Evolutionary conservation across 2,888 invertebrate species (phyloP), one percentile per base, ranked within the genome.

Genomic region (Melinopterus prodromus): DNA sequence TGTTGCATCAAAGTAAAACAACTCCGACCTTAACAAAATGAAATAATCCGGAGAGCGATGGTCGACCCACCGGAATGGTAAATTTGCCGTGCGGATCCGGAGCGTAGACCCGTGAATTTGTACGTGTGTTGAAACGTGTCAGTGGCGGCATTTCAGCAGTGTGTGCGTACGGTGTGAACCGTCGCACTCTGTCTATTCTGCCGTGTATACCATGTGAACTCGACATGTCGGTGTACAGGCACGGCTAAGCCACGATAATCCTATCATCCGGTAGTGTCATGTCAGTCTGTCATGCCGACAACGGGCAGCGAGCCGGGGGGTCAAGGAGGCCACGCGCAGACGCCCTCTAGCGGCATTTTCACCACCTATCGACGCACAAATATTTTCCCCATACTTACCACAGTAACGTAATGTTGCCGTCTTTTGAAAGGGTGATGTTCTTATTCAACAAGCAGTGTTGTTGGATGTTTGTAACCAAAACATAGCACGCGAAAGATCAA

Each of bases 251-350:
- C 87, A 83, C 84, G 85, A 87, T 89, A 89, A 89, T 89, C 89
- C 88, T 84, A 86, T 89, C 88, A 89, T 88, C 87, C 88, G 86
- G 87, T 88, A 88, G 88, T 89, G 89, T 89, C 89, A 89, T 89
- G 89, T 89, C 89, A 89, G 87, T 89, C 89, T 89, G 89, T 89
- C 89, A 89, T 86, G 84, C 83, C 84, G 84, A 36, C 74, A 81
- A 85, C 85, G 86, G 84, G 84, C 85, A 53, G 53, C 35, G 74
- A 26, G 9, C n/a, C 71, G 35, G 82, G 84, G 84, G 85, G 85
- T 84, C 84, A 84, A 83, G 85, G 81, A 82, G 84, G 84, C 84
- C 84, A 83, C 82, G 37, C 74, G 74, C 74, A 35, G 6, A 37
- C 74, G 74, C 74, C 36, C 35, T 35, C 12, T 53, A 53, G 14